A percentile compares a stretch with the other conserved stretches of the same genome.
phyloP scores from a whole-genome alignment of 2,888 invertebrate genomes.

The Didymodactylos carnosus region DNA sequence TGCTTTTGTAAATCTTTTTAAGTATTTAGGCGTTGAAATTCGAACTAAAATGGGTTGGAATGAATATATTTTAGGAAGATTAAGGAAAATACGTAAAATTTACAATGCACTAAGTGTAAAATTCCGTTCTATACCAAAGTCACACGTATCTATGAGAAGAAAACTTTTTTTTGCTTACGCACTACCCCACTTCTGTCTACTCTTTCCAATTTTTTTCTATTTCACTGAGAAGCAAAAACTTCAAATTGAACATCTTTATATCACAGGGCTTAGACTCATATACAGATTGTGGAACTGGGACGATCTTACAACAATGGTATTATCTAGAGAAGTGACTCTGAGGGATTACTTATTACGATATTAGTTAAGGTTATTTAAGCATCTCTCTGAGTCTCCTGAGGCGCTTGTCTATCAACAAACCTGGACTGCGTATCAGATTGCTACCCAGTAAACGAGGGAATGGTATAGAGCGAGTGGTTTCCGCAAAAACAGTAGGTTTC shows the following conservation, averaged over 20 bases:
- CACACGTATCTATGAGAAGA: too few relatives aligned
- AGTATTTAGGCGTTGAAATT: not conserved
- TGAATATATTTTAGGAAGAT: not conserved
- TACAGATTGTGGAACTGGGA: not conserved
- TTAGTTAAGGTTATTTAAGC: not conserved
- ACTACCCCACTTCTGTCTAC: not conserved
- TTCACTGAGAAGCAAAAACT: not conserved
- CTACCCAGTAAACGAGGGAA: not conserved
- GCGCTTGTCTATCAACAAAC: not conserved
- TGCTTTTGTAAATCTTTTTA: not conserved
- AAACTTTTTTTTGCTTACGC: not conserved
- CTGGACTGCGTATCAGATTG: not conserved
- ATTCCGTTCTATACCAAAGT: too few relatives aligned
- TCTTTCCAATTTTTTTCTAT: not conserved
- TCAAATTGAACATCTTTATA: not conserved
- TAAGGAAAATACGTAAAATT: too few relatives aligned
- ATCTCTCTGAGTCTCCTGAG: not conserved
- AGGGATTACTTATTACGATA: not conserved
- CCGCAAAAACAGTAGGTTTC: not conserved
- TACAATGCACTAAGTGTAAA: too few relatives aligned
- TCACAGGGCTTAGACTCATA: not conserved
- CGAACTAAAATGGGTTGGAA: not conserved
- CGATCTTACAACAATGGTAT: not conserved
- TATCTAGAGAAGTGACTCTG: not conserved
- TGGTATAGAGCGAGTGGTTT: not conserved